Base-by-base conservation (phyloP, 2,888 invertebrate genomes). In the Liopterus haemorrhoidalis region DNA sequence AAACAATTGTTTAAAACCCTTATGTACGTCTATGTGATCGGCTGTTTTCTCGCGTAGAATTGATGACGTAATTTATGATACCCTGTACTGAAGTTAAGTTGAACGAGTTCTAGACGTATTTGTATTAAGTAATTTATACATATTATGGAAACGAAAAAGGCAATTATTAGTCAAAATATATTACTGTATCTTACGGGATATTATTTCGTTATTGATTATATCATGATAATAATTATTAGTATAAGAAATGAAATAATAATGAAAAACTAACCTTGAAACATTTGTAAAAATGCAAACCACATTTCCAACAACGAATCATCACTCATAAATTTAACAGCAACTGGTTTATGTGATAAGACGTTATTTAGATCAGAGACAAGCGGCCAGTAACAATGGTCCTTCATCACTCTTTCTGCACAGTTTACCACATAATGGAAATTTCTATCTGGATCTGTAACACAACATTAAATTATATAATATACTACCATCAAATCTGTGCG, bases 381-480 rank as follows among this genome's bases (percentile, higher is more conserved):
- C 1, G 96, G 95, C 96, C 96, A 97, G 67, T 95, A 96, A 69
- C 94, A 94, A 66, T 97, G 96, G 63, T 95, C 91, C 70, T 92
- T 93, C 92, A 97, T 94, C 15, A 94, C 88, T 48, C 85, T 78
- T 53, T 84, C 78, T 9, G 84, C 86, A 65, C 96, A 96, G 65
- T 95, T 92, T 36, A 96, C 94, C 15, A 95, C 93, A 59, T 79
- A 82, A 67, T 94, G 94, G 59, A 82, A 83, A 65, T 91, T 92
- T 60, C 79, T 81, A 15, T 76, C 76, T 2, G 81, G 78, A 69
- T 85, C 82, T 83, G 57, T 25, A 63, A 62, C 58, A 2, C 48
- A 55, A 49, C n/a, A n/a, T n/a, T n/a, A n/a, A n/a, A n/a, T n/a
- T n/a, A n/a, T n/a, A n/a, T n/a, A n/a, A n/a, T n/a, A n/a, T n/a